Evolutionary conservation across 2,888 invertebrate genomes (phyloP), one percentile per base, ranked within the genome.

Genomic region (Dynastes grantii): DNA sequence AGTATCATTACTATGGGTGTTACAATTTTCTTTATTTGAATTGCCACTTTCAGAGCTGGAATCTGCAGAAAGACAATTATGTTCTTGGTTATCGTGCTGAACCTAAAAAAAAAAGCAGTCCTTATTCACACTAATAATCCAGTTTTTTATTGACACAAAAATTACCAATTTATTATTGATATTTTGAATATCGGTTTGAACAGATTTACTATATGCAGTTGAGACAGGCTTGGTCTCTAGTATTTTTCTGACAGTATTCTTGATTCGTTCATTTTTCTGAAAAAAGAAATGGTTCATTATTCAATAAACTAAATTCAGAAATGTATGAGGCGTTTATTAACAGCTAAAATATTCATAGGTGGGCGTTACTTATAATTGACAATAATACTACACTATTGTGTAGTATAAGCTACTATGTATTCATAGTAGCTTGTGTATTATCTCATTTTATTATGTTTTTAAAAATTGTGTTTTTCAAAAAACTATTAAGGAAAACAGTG

Each of bases 111-210:
- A 32, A 32, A 2, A 16, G 11, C 49, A 11, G 45, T 22, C 16
- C 8, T 11, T 49, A 16, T 22, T 27, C 22, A 9, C 11, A 13
- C 22, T 45, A 67, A 67, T 49, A 22, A 1, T 3, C 40, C 49
- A 9, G 49, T 1, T 22, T 16, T 63, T 6, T 61, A 27, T 16
- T 1, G 9, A 63, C 11, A 63, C 11, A 70, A 78, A 84, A 87
- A 86, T 86, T 87, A 89, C 88, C 85, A 89, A 86, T 82, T 85
- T 84, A 80, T 82, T 85, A 82, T 87, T 82, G 82, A 89, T 87
- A 83, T 88, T 88, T 84, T 88, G 85, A 80, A 89, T 87, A 80
- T 89, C 88, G 22, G 89, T 89, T 85, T 88, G 89, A 37, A 88
- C 87, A 61, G 86, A 85, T 84, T 88, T 88, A 78, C 80, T 81